phyloP scores from a whole-genome alignment of 2,113 vertebrate species.

The Forbesichthys agassizii region DNA sequence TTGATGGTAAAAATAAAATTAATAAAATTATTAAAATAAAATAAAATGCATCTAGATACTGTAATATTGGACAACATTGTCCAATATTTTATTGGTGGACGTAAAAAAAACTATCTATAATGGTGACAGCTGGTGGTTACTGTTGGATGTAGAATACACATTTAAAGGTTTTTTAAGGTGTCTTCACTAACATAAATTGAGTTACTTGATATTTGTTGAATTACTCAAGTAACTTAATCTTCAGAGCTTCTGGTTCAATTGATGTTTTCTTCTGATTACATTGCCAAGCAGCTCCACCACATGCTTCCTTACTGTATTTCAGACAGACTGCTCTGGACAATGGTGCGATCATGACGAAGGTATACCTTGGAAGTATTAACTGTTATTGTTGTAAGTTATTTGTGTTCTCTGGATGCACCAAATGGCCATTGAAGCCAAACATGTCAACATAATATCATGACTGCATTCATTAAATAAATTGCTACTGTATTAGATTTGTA shows the following conservation, averaged over 20 bases:
- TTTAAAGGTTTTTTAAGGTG: no score
- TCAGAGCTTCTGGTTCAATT: constrained; percentile 22
- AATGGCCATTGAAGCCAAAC: background rate
- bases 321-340: constrained; percentile 30
- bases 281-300: constrained; percentile 36
- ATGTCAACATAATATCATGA: background rate
- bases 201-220: no score
- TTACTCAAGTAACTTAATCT: background rate
- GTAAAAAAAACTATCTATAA: no score
- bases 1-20: background rate
- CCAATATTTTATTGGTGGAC: no score
- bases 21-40: no score
- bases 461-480: no score
- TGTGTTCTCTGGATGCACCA: constrained; percentile 13
- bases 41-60: no score
- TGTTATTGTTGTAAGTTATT: constrained; percentile 15
- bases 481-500: no score
- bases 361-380: constrained; percentile 10
- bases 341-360: constrained; percentile 32
- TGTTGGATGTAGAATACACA: no score
- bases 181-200: no score
- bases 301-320: constrained; percentile 35
- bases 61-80: background rate
- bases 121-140: no score
- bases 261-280: constrained; percentile 24